phyloP scores from a whole-genome alignment of 2,888 invertebrate genomes.

The Rhogogaster chlorosoma region DNA sequence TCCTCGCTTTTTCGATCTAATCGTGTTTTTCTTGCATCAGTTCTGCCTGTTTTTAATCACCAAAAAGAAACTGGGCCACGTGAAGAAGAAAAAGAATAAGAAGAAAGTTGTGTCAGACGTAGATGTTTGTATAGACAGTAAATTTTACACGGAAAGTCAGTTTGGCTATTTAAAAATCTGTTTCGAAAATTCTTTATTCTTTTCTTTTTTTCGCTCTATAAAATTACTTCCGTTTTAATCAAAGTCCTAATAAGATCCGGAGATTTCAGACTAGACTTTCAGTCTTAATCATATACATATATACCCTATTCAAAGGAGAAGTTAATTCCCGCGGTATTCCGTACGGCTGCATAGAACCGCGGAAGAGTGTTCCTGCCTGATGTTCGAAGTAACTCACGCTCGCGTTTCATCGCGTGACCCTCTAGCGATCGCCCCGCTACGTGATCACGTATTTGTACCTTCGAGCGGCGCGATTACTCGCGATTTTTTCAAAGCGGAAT shows the following conservation, averaged over 20 bases:
- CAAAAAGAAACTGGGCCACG: neutral
- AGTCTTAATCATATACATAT: neutral
- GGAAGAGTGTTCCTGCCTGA: neutral
- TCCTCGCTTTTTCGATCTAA: neutral
- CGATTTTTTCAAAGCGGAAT: neutral
- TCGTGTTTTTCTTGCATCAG: neutral
- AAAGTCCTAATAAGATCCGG: neutral
- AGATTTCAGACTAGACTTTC: neutral
- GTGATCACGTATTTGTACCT: constrained; percentile 12
- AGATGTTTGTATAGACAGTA: neutral
- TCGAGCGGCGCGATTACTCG: neutral
- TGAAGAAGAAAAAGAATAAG: neutral
- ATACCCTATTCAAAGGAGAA: neutral
- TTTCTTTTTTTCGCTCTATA: neutral
- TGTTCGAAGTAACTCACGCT: constrained; percentile 15
- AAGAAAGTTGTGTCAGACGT: neutral
- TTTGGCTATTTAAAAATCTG: neutral
- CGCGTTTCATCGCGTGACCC: constrained; percentile 22
- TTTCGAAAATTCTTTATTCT: neutral
- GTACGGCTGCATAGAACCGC: neutral
- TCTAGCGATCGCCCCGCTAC: constrained; percentile 15
- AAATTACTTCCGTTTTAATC: neutral
- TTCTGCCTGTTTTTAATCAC: neutral
- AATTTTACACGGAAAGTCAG: neutral
- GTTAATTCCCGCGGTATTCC: neutral